Evolutionary conservation across 2,797 vertebrate genomes (phyloP), one percentile per base, ranked within the genome.

Genomic region (Karalla daura): DNA sequence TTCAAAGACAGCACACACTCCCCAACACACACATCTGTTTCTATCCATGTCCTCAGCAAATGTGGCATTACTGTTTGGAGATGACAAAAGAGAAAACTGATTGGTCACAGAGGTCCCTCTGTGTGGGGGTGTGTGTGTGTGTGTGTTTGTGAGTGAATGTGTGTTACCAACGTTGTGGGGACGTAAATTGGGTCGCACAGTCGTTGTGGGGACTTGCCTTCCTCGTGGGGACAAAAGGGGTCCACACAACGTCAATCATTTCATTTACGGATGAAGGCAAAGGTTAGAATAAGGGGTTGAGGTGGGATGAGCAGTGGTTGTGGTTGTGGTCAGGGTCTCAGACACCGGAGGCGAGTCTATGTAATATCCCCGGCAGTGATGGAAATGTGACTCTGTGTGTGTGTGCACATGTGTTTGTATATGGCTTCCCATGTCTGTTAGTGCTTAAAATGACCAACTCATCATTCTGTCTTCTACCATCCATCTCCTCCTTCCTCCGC

Each of bases 361-460:
- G 2, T 2, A 37, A 14, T 33, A 10, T 30, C 28, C 28, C 4
- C 28, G 10, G 10, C 7, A 30, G 28, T 30, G 28, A 30, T 30
- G 28, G 28, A 30, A 30, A 30, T 10, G 2, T 10, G 28, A 30
- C 10, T 6, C 6, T 50, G 20, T 45, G 53, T 58, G 43, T 61
- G 41, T 55, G 35, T 59, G 47, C 55, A 14, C 28, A 15, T 63
- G 41, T 30, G 28, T 30, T 6, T 4, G 28, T 30, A 30, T 50
- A 7, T 13, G 46, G 55, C 54, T 60, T 36, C 46, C 69, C 47
- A 40, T 50, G 81, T 33, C 82, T 88, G 89, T 60, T 70, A 66
- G 53, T 84, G 65, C 80, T 90, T 84, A 90, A 65, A 76, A 81
- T 84, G 84, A 87, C 82, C 82, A 74, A 78, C 75, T 84, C 79